Base-by-base conservation (phyloP, 2,113 vertebrate genomes). In the Propithecus coquereli region DNA sequence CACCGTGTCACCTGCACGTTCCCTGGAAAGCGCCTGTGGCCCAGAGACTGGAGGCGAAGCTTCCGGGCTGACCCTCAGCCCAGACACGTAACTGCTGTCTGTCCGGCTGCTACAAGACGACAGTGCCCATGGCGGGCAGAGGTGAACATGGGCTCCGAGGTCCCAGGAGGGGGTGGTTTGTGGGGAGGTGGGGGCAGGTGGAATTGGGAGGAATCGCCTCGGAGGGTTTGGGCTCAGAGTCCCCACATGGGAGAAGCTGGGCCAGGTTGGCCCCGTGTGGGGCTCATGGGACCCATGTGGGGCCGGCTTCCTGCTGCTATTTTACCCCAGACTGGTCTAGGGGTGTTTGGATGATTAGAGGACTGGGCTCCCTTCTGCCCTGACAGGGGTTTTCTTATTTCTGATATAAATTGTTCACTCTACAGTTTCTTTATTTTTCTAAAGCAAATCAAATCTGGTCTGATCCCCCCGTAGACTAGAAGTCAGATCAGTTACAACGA, bases 291-390 rank as follows among this genome's bases (percentile, higher is more conserved):
- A 1, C 17, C 17, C 3, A 2, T 20, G 57, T 6, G 27, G 81
- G 40, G 27, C 27, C 27, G 5, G 12, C 20, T 40, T 43, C 4
- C 27, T 1, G 12, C 14, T 10, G 2, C 63, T 22, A 6, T 7
- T 61, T 50, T 5, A 40, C 10, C 23, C 74, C 47, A n/a, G 65
- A n/a, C 59, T 37, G 0, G 0, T 12, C 50, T n/a, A 8, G 25
- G 16, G 30, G 43, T 37, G 12, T n/a, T 30, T 27, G 6, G 23
- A 23, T 45, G 59, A 22, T 66, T 27, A 14, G 7, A 54, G 4
- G 1, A 8, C 27, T 0, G 2, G n/a, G 11, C 1, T 13, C 20
- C 59, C 37, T n/a, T 32, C 10, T 3, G 9, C 27, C 17, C 27
- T 45, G 57, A 34, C n/a, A 1, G 12, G 30, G 37, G 27, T 34